Percentiles rank a stretch among this genome's conserved stretches.
These are phyloP conservation scores for Iselma pallidipennis DNA, from an alignment of 2,888 invertebrate species.

Conservation along the genomic window DNA sequence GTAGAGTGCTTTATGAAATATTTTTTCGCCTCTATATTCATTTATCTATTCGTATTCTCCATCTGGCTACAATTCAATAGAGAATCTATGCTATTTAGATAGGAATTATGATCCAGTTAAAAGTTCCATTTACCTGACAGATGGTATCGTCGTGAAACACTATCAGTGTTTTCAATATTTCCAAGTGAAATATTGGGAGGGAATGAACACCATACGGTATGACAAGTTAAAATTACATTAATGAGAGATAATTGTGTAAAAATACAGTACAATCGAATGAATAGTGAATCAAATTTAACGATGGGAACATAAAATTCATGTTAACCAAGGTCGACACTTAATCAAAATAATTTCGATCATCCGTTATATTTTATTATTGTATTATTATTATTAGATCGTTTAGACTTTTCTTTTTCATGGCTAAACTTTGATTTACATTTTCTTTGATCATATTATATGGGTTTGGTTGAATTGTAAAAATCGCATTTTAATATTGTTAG, in stretches of 20 bases:
- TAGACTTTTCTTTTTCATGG: too few relatives aligned
- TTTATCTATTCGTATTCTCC: slow-evolving; percentile 16
- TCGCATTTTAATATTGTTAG: slow-evolving; percentile 17
- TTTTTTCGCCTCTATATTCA: slow-evolving; percentile 17
- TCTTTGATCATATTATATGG: too few relatives aligned
- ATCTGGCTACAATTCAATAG: slow-evolving; percentile 21
- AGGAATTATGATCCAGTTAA: slow-evolving; percentile 33
- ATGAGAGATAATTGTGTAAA: too few relatives aligned
- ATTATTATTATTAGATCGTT: too few relatives aligned
- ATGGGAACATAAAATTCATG: too few relatives aligned
- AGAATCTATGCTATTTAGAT: slow-evolving; percentile 29
- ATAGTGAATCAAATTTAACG: too few relatives aligned
- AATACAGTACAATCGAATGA: too few relatives aligned
- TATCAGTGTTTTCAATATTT: neutral
- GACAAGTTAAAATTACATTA: neutral
- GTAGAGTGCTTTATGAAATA: slow-evolving; percentile 14
- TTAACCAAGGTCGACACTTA: too few relatives aligned
- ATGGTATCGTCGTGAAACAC: slow-evolving; percentile 13
- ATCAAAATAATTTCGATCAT: too few relatives aligned
- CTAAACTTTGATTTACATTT: too few relatives aligned
- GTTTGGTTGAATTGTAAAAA: too few relatives aligned
- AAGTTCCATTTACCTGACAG: slow-evolving; percentile 9
- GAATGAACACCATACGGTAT: neutral
- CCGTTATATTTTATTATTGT: too few relatives aligned
- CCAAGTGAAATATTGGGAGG: neutral